Base-by-base conservation (phyloP, 1,140 invertebrate species). In the Cephus cinctus region DNA sequence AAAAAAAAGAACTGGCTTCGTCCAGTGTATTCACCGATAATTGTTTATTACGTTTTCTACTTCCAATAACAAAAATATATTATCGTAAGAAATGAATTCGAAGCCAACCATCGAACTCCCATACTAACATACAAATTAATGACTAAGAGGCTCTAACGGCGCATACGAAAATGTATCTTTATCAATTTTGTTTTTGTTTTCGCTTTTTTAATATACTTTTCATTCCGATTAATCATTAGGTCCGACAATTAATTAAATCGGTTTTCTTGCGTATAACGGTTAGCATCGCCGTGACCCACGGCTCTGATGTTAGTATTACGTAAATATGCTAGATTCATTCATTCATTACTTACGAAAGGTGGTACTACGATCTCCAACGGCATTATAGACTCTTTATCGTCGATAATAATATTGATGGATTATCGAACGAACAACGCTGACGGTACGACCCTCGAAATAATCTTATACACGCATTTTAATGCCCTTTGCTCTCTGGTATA, bases 21-120 rank as follows among this genome's bases (percentile, higher is more conserved):
- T n/a, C n/a, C n/a, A n/a, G n/a, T n/a, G n/a, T n/a, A n/a, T n/a
- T n/a, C n/a, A n/a, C n/a, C n/a, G n/a, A n/a, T n/a, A n/a, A n/a
- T n/a, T n/a, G n/a, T n/a, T 27, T 27, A 27, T 27, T 62, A 62
- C 47, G n/a, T 61, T 53, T 40, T 60, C 58, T 59, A 61, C 50
- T 62, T 64, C 46, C 52, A 60, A 56, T 57, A 62, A 61, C 52
- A 61, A 64, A 62, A 61, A 64, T 64, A 64, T 62, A 62, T 64
- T 54, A 61, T 61, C 39, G 52, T 59, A 55, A 59, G 52, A 61
- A 61, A 57, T 50, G 40, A 57, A 64, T 55, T 61, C 52, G 21
- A 60, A 56, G 52, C 48, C 52, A 52, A 49, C 47, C 56, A 43
- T 50, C 40, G 47, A 52, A 30, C 40, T 54, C 47, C 36, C n/a